phyloP scores from a whole-genome alignment of 2,888 invertebrate species.

The Oxystoma pomonae region DNA sequence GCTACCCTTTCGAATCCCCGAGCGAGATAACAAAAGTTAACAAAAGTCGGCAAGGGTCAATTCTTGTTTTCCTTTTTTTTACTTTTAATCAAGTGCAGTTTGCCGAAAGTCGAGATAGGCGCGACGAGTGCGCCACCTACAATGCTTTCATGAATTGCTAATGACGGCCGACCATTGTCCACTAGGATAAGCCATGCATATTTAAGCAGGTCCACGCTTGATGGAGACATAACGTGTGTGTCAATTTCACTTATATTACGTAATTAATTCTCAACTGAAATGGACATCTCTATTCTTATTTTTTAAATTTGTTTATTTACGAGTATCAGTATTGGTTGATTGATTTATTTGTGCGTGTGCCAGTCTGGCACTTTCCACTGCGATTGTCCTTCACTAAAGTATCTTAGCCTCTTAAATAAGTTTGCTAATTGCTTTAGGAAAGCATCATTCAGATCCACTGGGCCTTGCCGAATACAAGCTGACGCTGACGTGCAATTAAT shows the following conservation, averaged over 20 bases:
- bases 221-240: background rate
- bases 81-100: constrained; percentile 43
- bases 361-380: too few relatives aligned
- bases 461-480: too few relatives aligned
- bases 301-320: too few relatives aligned
- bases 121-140: constrained; percentile 20
- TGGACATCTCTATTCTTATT: too few relatives aligned
- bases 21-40: background rate
- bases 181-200: background rate
- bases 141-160: constrained; percentile 5
- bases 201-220: background rate
- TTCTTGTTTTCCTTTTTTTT: constrained; percentile 21
- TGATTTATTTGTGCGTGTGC: too few relatives aligned
- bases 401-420: too few relatives aligned
- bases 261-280: background rate
- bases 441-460: too few relatives aligned
- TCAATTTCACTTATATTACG: background rate
- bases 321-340: too few relatives aligned
- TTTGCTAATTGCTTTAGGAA: too few relatives aligned
- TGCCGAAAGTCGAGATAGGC: constrained; percentile 24
- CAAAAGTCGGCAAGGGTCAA: background rate
- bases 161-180: background rate
- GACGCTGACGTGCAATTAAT: too few relatives aligned
- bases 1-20: background rate
- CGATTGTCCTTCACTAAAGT: too few relatives aligned